Conservation (phyloP, 2,888 invertebrate species). For the Fragum fragum region DNA sequence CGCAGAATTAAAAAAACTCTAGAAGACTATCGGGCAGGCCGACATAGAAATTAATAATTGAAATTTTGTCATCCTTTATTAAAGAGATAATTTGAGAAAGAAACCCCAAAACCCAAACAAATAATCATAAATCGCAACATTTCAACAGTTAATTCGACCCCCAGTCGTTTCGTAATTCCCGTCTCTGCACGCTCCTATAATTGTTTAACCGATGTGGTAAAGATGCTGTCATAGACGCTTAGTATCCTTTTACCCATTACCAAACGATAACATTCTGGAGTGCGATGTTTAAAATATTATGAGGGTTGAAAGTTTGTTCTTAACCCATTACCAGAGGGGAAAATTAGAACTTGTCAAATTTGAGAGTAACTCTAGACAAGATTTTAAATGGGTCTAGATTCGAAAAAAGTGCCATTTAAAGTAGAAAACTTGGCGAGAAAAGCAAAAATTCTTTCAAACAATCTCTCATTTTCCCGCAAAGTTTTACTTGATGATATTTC, state of each 20-base stretch:
- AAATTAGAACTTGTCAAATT: neutral
- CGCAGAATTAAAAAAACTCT: too few species aligned
- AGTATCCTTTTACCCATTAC: neutral
- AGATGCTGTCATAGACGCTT: neutral
- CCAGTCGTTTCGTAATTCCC: slow-evolving; percentile 29
- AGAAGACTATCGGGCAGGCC: too few species aligned
- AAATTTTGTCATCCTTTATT: slow-evolving; percentile 4
- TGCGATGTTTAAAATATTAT: too few species aligned
- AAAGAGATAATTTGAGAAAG: neutral
- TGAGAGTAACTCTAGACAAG: neutral
- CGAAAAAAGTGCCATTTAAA: too few species aligned
- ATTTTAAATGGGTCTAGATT: neutral
- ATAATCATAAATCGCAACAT: slow-evolving; percentile 30
- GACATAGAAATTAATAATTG: too few species aligned
- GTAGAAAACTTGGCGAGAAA: too few species aligned
- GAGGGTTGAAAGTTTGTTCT: too few species aligned
- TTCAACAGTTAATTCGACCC: slow-evolving; percentile 29
- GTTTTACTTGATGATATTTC: too few species aligned
- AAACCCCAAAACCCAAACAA: slow-evolving; percentile 17
- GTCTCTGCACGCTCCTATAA: slow-evolving; percentile 21
- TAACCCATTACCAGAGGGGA: too few species aligned
- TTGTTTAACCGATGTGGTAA: slow-evolving; percentile 22
- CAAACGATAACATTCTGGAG: neutral
- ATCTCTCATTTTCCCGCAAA: too few species aligned
- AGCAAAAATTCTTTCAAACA: too few species aligned